Base-by-base conservation (phyloP, 2,888 invertebrate genomes). In the Caenorhabditis sp. region DNA sequence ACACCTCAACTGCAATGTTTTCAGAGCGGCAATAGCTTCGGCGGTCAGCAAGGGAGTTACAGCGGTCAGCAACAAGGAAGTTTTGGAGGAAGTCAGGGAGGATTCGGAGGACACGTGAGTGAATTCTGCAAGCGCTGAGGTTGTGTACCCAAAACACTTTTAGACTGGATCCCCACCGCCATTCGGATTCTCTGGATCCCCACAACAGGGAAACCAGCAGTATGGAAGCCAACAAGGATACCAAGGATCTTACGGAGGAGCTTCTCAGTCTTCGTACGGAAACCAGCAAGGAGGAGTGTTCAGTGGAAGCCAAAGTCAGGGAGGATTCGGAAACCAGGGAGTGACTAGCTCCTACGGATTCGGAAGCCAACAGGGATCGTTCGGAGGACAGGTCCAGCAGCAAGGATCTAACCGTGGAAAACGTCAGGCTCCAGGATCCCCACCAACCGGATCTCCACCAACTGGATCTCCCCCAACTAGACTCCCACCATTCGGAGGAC, bases 61-160 rank as follows among this genome's bases (percentile, higher is more conserved):
- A 43, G 52, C 17, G 73, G 73, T 45, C 58, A 58, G 46, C 56
- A 50, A 37, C 59, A 65, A 52, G 56, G 72, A 45, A 46, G 65
- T 26, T 48, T 62, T 30, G 41, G 45, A 9, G 62, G 62, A 35
- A 30, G 41, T 43, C 62, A 50, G 15, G 68, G 68, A 22, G 53
- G 53, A 4, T 45, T 46, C 48, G 58, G 43, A 30, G 66, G 66
- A 45, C 20, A 26, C 13, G 46, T 46, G 46, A 46, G 46, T 46
- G 24, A 9, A 8, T 8, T 15, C 22, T 7, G 24, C 35, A 7
- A n/a, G n/a, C n/a, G n/a, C n/a, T n/a, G 4, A 32, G 22, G 13
- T 22, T 27, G 32, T 11, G 11, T n/a, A 20, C 3, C 26, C 17
- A 13, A 55, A 39, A 55, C 26, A 24, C 27, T 39, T 58, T 43